Base-by-base conservation (phyloP, 1,140 invertebrate species). In the Apis cerana region DNA sequence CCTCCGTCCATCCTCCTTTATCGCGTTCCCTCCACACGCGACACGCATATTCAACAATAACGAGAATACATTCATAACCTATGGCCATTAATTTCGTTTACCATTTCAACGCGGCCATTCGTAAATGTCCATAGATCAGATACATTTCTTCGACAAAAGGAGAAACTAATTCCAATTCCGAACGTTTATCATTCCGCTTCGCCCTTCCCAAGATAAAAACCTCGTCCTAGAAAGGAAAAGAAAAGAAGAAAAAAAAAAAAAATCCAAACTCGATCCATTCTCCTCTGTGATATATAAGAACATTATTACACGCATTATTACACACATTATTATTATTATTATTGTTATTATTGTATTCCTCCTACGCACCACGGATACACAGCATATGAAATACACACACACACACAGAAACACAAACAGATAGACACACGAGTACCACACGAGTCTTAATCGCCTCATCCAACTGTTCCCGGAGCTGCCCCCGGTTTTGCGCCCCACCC, bases 401-500 rank as follows among this genome's bases (percentile, higher is more conserved):
- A 65, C 27, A 33, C 69, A 43, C 33, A 59, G 11, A n/a, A 8
- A 50, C 21, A 27, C 52, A 27, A n/a, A 50, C 17, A 19, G 5
- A 43, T 21, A 50, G 52, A 43, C 48, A 56, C 27, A 27, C 27
- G 15, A 43, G 11, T 56, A 62, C 23, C 43, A 56, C 48, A 33
- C 33, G 33, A 43, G 33, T 43, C 33, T 70, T 62, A 56, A 77
- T 85, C 75, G 77, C 64, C 86, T 77, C 58, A 80, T 62, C 76
- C 69, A 61, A 77, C 59, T 52, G 81, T 83, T 83, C 74, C 85
- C 65, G 74, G 78, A 75, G 82, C 64, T 87, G 56, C 71, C 50
- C 76, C 62, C 74, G 59, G 65, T 75, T 80, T 80, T 85, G 75
- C 71, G 62, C 79, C 87, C 87, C 70, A 61, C 79, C 78, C 67